Evolutionary conservation across 2,888 invertebrate genomes (phyloP), one percentile per base, ranked within the genome.

Genomic region (Criorhina ranunculi): DNA sequence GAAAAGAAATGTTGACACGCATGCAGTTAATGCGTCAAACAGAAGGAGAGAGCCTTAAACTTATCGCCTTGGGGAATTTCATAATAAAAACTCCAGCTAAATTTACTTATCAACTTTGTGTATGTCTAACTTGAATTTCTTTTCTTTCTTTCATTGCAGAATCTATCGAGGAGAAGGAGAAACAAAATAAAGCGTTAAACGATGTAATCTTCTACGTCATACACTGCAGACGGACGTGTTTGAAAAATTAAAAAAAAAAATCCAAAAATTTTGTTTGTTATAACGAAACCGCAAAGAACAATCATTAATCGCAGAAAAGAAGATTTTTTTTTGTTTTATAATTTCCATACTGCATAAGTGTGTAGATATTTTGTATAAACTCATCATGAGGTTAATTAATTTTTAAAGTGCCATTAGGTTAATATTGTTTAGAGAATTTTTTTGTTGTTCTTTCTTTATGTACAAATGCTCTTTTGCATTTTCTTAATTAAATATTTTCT

Each of bases 391-490:
- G 66, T 82, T 78, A 78, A 82, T 78, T 82, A 72, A 78, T 73
- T 83, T 80, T 75, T 66, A 82, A 83, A 83, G 78, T 83, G 82
- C 82, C 82, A 83, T 83, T 78, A 83, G 82, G 78, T 83, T 83
- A 83, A 82, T 77, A 59, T 72, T 77, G 60, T 60, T 66, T 82
- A 69, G 62, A 64, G 59, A 62, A 77, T 44, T 60, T 11, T 62
- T 76, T n/a, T n/a, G n/a, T n/a, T n/a, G n/a, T n/a, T 42, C 49
- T 12, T 80, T 15, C 40, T 12, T 59, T 17, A 31, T n/a, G n/a
- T 37, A n/a, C 11, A 15, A 33, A 33, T 60, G 44, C 35, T 44
- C 55, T 69, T n/a, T 33, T 53, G 42, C 44, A 44, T 53, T 75
- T 64, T 46, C 35, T 67, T 49, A 69, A 55, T 46, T 55, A 64